Percentiles rank a stretch among this genome's conserved stretches.
Evolutionary conservation across 2,888 invertebrate species (phyloP).

Genomic region (Scaptomyza caliginosa): DNA sequence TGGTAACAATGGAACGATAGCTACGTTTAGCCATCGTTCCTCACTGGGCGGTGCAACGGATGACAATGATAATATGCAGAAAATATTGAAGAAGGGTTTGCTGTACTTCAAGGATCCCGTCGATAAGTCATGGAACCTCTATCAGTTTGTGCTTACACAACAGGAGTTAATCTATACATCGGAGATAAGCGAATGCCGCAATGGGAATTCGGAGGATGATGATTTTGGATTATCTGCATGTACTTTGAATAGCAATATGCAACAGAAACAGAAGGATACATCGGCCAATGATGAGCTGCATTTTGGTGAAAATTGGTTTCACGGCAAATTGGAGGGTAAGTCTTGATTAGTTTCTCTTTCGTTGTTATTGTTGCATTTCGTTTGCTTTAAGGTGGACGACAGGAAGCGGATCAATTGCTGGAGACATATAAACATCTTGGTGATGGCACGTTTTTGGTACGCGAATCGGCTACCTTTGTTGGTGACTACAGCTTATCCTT

Average conservation of each 20-base stretch:
- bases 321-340: conserved; percentile 90
- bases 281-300: conserved; percentile 94
- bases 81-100: conserved; percentile 94
- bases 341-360: neutral
- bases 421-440: conserved; percentile 91
- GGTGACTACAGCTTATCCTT: conserved; percentile 98
- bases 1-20: conserved; percentile 64
- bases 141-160: conserved; percentile 95
- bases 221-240: conserved; percentile 74
- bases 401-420: conserved; percentile 89
- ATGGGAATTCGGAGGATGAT: conserved; percentile 87
- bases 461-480: conserved; percentile 97
- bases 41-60: conserved; percentile 72
- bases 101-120: conserved; percentile 95
- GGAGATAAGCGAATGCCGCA: conserved; percentile 86
- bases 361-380: neutral
- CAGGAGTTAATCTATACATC: conserved; percentile 92
- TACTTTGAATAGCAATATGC: conserved; percentile 72
- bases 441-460: conserved; percentile 95
- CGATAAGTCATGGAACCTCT: conserved; percentile 95
- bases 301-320: conserved; percentile 97
- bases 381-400: conserved; percentile 86
- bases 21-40: conserved; percentile 64
- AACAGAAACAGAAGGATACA: conserved; percentile 86
- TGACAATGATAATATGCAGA: conserved; percentile 91